phyloP scores from a whole-genome alignment of 2,113 vertebrate species.

The Proterorhinus semilunaris region DNA sequence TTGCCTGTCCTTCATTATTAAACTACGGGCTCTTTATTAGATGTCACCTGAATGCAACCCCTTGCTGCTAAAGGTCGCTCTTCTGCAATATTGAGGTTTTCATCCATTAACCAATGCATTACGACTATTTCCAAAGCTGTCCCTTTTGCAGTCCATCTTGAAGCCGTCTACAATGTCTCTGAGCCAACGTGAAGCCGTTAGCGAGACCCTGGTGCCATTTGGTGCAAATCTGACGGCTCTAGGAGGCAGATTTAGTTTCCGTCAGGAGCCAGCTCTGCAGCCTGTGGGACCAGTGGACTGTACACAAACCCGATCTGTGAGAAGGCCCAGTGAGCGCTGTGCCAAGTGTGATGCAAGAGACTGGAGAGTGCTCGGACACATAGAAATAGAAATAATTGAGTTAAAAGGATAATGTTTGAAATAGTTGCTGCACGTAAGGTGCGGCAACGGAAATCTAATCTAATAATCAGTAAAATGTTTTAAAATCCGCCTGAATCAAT shows the following conservation, averaged over 20 bases:
- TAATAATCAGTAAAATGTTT: not conserved
- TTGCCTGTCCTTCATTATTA: too few species aligned
- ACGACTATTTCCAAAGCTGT: too few species aligned
- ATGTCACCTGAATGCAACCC: too few species aligned
- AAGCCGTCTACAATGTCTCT: not conserved
- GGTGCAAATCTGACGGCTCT: conserved; percentile 17
- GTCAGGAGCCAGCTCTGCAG: conserved; percentile 3
- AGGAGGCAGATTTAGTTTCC: conserved; percentile 23
- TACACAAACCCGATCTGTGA: conserved; percentile 5
- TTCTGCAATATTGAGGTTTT: too few species aligned
- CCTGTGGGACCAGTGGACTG: conserved; percentile 7
- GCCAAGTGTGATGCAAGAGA: conserved; percentile 3
- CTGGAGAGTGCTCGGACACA: not conserved
- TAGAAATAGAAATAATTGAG: not conserved
- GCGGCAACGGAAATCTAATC: not conserved
- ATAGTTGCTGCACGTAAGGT: not conserved
- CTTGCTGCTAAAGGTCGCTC: too few species aligned
- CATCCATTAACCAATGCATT: too few species aligned
- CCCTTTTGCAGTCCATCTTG: too few species aligned
- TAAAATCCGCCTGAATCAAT: not conserved
- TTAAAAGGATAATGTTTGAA: not conserved
- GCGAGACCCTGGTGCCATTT: conserved; percentile 4
- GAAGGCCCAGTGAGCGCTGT: not conserved
- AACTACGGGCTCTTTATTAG: too few species aligned
- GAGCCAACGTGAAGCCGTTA: not conserved